phyloP scores from a whole-genome alignment of 2,888 invertebrate genomes.

The Thymelicus sylvestris region DNA sequence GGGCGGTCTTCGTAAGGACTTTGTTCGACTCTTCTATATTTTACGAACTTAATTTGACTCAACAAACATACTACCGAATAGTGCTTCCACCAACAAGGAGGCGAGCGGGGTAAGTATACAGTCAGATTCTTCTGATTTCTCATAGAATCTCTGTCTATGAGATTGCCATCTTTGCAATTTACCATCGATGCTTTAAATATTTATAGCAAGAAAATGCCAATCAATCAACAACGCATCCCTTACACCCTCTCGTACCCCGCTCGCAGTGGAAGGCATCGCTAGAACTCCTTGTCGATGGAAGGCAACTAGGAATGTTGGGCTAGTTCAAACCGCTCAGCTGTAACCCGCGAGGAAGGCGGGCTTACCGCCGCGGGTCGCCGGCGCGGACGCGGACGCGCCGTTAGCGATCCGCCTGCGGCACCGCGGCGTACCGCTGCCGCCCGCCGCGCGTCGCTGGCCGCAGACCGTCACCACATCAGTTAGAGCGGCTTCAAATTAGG shows the following conservation, averaged over 20 bases:
- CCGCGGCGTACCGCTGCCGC: constrained; percentile 66
- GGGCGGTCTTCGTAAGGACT: not conserved
- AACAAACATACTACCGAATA: constrained; percentile 1
- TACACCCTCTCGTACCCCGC: constrained; percentile 19
- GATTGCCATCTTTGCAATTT: not conserved
- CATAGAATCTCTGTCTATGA: too few relatives aligned
- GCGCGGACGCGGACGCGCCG: constrained; percentile 39
- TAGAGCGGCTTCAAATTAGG: not conserved
- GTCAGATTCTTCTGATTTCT: too few relatives aligned
- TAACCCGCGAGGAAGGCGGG: constrained; percentile 36
- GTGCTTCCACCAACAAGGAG: constrained; percentile 15
- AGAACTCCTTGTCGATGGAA: constrained; percentile 11
- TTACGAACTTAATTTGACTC: not conserved
- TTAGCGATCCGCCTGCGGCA: constrained; percentile 62
- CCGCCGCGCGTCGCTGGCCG: constrained; percentile 59
- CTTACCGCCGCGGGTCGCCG: constrained; percentile 38
- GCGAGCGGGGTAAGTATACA: not conserved
- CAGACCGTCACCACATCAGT: constrained; percentile 44
- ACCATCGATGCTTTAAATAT: too few relatives aligned
- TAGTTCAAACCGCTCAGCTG: constrained; percentile 5
- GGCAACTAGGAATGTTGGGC: not conserved
- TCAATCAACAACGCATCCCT: not conserved
- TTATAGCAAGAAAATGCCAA: too few relatives aligned
- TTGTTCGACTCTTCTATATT: not conserved
- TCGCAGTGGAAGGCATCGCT: constrained; percentile 43